Conservation (phyloP, 1,140 invertebrate genomes). For the Papilio polytes region DNA sequence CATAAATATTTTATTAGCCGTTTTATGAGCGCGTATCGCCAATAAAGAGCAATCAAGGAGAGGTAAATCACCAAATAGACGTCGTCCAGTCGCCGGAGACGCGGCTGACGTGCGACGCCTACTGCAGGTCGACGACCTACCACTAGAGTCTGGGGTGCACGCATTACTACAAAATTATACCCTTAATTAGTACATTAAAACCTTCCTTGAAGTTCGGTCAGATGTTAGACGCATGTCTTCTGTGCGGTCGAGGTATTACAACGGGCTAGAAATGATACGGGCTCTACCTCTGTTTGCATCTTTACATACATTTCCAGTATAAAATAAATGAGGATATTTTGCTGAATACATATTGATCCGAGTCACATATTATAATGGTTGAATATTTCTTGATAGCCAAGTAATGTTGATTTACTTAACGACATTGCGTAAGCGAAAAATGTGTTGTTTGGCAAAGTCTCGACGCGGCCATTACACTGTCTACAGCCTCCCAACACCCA, state of each 20-base stretch:
- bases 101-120: constrained; percentile 12
- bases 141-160: background rate
- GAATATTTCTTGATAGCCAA: background rate
- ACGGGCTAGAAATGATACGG: too few species aligned
- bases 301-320: background rate
- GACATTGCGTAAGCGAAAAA: constrained; percentile 1
- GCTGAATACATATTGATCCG: background rate
- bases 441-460: constrained; percentile 1
- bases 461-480: background rate
- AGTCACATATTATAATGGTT: background rate
- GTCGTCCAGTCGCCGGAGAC: background rate
- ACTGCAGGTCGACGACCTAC: constrained; percentile 27
- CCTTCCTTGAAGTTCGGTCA: background rate
- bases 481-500: background rate
- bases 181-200: background rate
- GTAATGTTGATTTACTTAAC: constrained; percentile 1
- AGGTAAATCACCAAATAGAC: constrained; percentile 35
- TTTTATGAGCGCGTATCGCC: constrained; percentile 33
- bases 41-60: constrained; percentile 38
- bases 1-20: constrained; percentile 36
- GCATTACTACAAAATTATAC: background rate
- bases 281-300: too few species aligned
- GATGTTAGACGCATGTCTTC: too few species aligned
- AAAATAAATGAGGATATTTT: background rate
- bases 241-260: background rate